Evolutionary conservation across 2,797 vertebrate species (phyloP), one percentile per base, ranked within the genome.

Genomic region (Sylvia borin): DNA sequence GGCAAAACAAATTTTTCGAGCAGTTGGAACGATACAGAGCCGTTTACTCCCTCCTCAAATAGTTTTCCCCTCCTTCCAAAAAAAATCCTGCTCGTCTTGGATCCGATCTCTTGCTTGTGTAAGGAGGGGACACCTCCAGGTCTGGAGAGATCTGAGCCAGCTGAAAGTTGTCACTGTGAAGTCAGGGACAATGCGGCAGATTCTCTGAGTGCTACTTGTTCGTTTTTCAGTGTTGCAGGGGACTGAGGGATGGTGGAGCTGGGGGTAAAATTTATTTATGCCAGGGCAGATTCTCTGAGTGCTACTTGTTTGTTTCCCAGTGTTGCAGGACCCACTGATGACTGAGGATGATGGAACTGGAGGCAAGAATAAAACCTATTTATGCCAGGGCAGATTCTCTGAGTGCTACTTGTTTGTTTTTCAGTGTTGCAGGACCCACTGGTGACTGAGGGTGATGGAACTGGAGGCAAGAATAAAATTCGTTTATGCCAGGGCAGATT

Each of bases 1-100:
- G 91, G 79, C 92, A 96, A 94, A 96, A 91, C 91, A 96, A 66
- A 40, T 68, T 85, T 64, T 68, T 60, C n/a, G 85, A 91, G 60
- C 90, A 36, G 58, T 67, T 90, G 83, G 93, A 91, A 88, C 0
- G 22, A 62, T 29, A 17, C 43, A 22, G 70, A 17, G 66, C 62
- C 45, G 1, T 81, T 93, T 55, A 84, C 64, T 94, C 94, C 62
- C 31, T 91, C 71, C 66, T 93, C 85, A 87, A 78, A 84, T 58
- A 78, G 60, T 86, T 91, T 67, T 64, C 32, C 58, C 48, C 43
- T 88, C 91, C 73, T 75, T 77, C 57, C 73, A 85, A 81, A 79
- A 78, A 36, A 91, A 96, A 67, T 58, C 43, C 72, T 72, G 61
- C 75, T 92, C 70, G 1, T 11, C 74, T 87, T 91, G 85, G 80